Conservation (phyloP, 1,140 invertebrate species). For the Littorina saxatilis region DNA sequence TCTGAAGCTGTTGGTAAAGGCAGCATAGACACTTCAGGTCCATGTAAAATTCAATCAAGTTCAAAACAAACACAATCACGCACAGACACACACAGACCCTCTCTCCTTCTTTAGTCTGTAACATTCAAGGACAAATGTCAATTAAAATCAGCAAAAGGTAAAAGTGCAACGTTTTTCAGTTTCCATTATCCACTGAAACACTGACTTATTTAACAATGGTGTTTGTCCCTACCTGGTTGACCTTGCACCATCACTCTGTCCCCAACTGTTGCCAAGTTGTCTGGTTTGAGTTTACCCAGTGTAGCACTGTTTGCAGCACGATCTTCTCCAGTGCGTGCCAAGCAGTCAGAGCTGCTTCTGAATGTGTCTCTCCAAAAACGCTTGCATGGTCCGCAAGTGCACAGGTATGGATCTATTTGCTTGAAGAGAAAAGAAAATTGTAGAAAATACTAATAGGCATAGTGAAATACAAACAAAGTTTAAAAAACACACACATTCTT, state of each 20-base stretch:
- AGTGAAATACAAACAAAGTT: not conserved
- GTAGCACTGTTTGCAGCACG: conserved; percentile 54
- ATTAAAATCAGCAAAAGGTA: no score
- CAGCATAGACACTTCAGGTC: no score
- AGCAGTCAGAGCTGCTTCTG: conserved; percentile 48
- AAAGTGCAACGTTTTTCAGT: no score
- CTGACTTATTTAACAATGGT: no score
- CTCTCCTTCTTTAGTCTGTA: no score
- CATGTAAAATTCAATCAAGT: no score
- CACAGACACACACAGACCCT: not conserved
- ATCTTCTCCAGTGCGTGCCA: conserved; percentile 48
- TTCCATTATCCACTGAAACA: no score
- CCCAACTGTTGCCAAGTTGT: conserved; percentile 58
- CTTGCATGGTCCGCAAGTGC: conserved; percentile 68
- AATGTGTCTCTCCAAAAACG: conserved; percentile 65
- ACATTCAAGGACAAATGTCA: no score
- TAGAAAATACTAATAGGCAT: no score
- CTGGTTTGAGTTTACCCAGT: conserved; percentile 32
- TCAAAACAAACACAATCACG: not conserved
- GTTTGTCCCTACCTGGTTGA: conserved; percentile 47
- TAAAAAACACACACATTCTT: not conserved
- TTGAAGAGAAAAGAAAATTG: not conserved
- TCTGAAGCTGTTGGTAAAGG: no score
- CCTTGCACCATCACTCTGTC: conserved; percentile 59
- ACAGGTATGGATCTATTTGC: conserved; percentile 64